A percentile compares a stretch with the other conserved stretches of the same genome.
phyloP scores from a whole-genome alignment of 1,140 invertebrate species.

The Apis cerana region DNA sequence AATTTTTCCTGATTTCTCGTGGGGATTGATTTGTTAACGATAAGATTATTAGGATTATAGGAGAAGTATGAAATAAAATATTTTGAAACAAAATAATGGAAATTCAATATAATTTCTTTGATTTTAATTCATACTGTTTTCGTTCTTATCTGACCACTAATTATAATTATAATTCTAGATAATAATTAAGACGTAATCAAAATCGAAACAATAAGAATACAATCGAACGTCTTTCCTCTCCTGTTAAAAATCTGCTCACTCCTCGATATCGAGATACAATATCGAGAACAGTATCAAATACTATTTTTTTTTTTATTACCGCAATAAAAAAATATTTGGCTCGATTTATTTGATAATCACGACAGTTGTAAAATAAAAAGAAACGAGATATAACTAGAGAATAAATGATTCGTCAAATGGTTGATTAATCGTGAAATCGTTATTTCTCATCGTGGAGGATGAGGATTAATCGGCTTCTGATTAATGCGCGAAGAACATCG shows the following conservation, averaged over 20 bases:
- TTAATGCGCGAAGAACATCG: conserved; percentile 52
- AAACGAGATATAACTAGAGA: neutral
- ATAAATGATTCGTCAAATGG: conserved; percentile 53
- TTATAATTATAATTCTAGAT: no score
- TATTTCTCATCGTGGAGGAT: conserved; percentile 24
- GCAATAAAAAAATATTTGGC: no score
- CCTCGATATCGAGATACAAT: neutral
- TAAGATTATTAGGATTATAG: no score
- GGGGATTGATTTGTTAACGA: no score
- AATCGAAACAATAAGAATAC: no score
- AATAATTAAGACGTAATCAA: no score
- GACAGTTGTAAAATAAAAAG: neutral
- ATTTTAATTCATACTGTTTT: no score
- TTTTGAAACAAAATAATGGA: no score
- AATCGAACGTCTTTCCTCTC: neutral
- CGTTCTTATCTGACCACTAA: no score
- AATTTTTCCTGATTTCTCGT: neutral
- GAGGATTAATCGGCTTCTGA: conserved; percentile 56
- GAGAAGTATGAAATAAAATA: no score
- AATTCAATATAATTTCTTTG: no score
- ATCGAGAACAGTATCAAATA: neutral
- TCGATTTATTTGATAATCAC: conserved; percentile 4
- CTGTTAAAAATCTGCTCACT: neutral
- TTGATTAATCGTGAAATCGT: conserved; percentile 50
- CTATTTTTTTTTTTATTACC: neutral